These are phyloP conservation scores for Chromoteleia sp. DNA, from an alignment of 2,888 invertebrate genomes.

Conservation along the genomic window DNA sequence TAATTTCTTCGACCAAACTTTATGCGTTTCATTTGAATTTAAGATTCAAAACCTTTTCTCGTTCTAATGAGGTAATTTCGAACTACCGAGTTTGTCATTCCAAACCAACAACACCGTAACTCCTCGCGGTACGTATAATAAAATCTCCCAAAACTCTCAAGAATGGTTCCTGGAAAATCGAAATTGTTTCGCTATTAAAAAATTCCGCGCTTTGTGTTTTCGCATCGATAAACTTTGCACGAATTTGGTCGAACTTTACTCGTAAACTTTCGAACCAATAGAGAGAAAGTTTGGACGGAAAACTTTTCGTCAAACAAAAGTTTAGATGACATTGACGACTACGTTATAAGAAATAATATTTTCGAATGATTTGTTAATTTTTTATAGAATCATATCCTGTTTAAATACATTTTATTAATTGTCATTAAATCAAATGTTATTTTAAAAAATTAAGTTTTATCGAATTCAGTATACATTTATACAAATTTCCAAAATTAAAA, in stretches of 20 bases:
- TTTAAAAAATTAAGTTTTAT: too few relatives aligned
- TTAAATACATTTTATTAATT: too few relatives aligned
- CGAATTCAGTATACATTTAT: too few relatives aligned
- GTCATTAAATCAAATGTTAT: too few relatives aligned
- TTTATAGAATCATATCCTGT: too few relatives aligned
- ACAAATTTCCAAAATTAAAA: too few relatives aligned
- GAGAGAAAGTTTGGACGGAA: not conserved
- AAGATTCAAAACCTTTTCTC: not conserved
- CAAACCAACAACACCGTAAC: conserved; percentile 16
- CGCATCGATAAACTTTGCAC: conserved; percentile 25
- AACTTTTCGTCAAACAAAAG: too few relatives aligned
- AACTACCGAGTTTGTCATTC: conserved; percentile 26
- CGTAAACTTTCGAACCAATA: not conserved
- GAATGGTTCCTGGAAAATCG: conserved; percentile 14
- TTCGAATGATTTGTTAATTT: not conserved
- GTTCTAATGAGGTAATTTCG: not conserved
- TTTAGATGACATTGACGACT: conserved; percentile 29
- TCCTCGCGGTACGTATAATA: not conserved
- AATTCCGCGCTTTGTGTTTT: conserved; percentile 19
- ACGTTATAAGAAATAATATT: conserved; percentile 11
- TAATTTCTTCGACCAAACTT: conserved; percentile 11
- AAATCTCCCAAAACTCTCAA: conserved; percentile 1
- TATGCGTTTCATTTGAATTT: conserved; percentile 24
- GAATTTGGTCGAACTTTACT: conserved; percentile 17
- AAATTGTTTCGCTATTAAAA: conserved; percentile 41